Base-by-base conservation (phyloP, 2,797 vertebrate species). In the Pseudotriccus pelzelni region DNA sequence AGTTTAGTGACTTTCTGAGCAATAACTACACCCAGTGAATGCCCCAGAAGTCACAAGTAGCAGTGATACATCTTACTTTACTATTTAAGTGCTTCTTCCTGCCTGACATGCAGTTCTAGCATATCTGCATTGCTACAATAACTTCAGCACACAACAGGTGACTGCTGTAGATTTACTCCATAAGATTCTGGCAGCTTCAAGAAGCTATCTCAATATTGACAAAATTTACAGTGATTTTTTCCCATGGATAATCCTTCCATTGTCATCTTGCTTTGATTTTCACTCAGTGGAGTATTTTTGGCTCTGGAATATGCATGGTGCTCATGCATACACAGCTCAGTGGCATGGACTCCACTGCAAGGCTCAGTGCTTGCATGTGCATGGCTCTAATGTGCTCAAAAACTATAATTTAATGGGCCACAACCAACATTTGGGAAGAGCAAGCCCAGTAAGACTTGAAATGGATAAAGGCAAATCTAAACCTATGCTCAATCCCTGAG, bases 121-220 rank as follows among this genome's bases (percentile, higher is more conserved):
- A 49, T 27, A 74, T 19, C 18, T 28, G 24, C 15, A 39, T 13
- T 0, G 1, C n/a, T 62, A 16, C 5, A 2, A 50, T 39, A 30
- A 73, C 39, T 79, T 24, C 32, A 76, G 39, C 18, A 62, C 24
- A 64, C 32, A n/a, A n/a, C 3, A 86, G 72, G 49, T 16, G 7
- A 0, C 0, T 37, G n/a, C 23, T 68, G 69, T 34, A 44, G 22
- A 10, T 60, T 69, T 23, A 21, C 41, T 18, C 21, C 0, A 0
- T 15, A 14, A 52, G 37, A 78, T 63, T 73, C 39, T 52, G n/a
- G 14, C 17, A 58, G 9, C 14, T 79, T 66, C 32, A 82, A 85
- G 52, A 85, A 85, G 32, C 43, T 50, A 6, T 47, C 59, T 80
- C 73, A 87, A 87, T 79, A 59, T 6, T 14, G 34, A 74, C n/a